A percentile compares a stretch with the other conserved stretches of the same genome.
Conservation (phyloP, 1,140 invertebrate genomes). For the Mactra quadrangularis region DNA sequence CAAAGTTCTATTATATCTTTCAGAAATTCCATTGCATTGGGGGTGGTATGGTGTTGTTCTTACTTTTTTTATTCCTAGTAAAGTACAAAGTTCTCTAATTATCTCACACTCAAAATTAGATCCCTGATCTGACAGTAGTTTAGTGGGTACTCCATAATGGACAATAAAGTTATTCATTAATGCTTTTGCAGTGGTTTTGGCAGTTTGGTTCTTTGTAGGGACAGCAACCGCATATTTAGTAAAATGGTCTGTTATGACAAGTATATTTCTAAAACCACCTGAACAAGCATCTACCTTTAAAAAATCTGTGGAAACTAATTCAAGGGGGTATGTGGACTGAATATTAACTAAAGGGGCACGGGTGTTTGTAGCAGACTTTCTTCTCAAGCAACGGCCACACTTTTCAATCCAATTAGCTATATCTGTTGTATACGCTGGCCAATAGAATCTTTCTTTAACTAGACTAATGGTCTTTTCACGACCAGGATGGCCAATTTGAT, state of each 20-base stretch:
- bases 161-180: slow-evolving; percentile 43
- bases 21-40: background rate
- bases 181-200: slow-evolving; percentile 40
- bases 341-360: slow-evolving; percentile 12
- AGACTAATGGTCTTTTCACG: background rate
- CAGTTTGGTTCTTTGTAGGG: slow-evolving; percentile 53
- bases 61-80: background rate
- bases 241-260: slow-evolving; percentile 59
- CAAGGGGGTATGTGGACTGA: slow-evolving; percentile 8
- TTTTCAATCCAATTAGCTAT: slow-evolving; percentile 2
- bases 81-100: slow-evolving; percentile 48
- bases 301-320: slow-evolving; percentile 37
- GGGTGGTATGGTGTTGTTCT: slow-evolving; percentile 16
- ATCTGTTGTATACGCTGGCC: slow-evolving; percentile 15
- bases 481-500: background rate
- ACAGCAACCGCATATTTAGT: slow-evolving; percentile 53
- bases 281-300: background rate
- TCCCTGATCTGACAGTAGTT: slow-evolving; percentile 54
- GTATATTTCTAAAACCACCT: background rate
- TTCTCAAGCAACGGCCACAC: slow-evolving; percentile 30
- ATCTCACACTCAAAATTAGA: slow-evolving; percentile 50
- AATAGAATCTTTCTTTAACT: slow-evolving; percentile 4
- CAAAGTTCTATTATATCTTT: slow-evolving; percentile 29
- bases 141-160: slow-evolving; percentile 16
- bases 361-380: slow-evolving; percentile 3